These are phyloP conservation scores for Calyptommatus sinebrachiatus DNA, from an alignment of 2,113 vertebrate species.

Conservation along the genomic window DNA sequence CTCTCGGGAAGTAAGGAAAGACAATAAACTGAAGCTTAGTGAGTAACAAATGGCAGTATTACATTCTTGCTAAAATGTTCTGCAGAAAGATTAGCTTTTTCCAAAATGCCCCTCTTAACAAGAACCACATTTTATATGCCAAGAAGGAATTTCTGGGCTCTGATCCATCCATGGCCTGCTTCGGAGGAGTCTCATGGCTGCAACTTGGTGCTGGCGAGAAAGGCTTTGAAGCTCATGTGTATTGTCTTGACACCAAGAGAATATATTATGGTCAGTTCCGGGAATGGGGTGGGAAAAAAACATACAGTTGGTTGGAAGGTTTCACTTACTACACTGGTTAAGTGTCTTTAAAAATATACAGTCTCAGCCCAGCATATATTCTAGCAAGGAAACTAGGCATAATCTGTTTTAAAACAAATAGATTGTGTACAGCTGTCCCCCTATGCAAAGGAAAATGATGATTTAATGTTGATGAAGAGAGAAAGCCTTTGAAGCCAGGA, in stretches of 20 bases:
- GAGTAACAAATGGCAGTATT: background rate
- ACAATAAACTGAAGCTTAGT: conserved; percentile 4
- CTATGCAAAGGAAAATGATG: conserved; percentile 75
- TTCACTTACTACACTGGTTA: conserved; percentile 29
- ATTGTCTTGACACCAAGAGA: conserved; percentile 22
- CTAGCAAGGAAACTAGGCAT: conserved; percentile 69
- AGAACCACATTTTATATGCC: conserved; percentile 4
- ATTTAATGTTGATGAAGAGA: conserved; percentile 82
- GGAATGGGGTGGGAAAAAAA: background rate
- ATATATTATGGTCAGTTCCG: conserved; percentile 15
- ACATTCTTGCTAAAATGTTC: background rate
- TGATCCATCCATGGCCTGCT: background rate
- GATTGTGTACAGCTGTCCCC: conserved; percentile 81
- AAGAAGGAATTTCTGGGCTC: conserved; percentile 9
- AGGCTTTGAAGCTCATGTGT: background rate
- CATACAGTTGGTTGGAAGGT: conserved; percentile 37
- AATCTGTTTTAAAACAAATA: conserved; percentile 84
- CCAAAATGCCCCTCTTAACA: background rate
- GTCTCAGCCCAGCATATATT: conserved; percentile 58
- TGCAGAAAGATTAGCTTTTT: conserved; percentile 17
- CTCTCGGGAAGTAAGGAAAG: background rate
- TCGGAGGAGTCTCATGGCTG: background rate
- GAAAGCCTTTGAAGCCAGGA: conserved; percentile 77
- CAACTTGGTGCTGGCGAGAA: background rate
- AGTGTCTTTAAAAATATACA: conserved; percentile 41